These are phyloP conservation scores for Sus cebifrons DNA, from an alignment of 2,797 vertebrate species.

Conservation along the genomic window DNA sequence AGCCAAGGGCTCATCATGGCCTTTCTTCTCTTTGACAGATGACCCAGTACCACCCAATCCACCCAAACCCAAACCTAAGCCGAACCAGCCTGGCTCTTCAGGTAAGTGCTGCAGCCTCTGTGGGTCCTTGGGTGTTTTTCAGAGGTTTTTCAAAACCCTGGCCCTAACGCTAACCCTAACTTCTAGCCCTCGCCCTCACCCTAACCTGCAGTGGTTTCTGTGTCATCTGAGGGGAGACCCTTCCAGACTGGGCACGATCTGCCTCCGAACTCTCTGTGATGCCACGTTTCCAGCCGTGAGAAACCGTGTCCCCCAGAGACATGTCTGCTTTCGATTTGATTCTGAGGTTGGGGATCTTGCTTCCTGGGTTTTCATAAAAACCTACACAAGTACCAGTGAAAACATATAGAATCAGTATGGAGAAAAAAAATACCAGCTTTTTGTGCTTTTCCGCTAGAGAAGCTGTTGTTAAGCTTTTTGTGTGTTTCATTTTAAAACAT, in stretches of 20 bases:
- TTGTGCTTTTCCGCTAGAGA: fast-evolving
- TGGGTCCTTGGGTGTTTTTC: fast-evolving
- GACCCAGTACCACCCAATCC: fast-evolving
- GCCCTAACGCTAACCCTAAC: too few species aligned
- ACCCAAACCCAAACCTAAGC: background rate
- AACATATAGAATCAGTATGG: background rate
- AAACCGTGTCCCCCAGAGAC: too few species aligned
- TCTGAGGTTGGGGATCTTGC: background rate
- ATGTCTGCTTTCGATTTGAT: too few species aligned
- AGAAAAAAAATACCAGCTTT: too few species aligned
- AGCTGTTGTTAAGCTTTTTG: background rate
- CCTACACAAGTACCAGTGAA: too few species aligned
- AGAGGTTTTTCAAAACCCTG: too few species aligned
- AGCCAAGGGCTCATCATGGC: fast-evolving
- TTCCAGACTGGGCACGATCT: fast-evolving
- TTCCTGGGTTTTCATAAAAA: background rate
- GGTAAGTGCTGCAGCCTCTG: background rate
- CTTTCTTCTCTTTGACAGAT: background rate
- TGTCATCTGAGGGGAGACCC: fast-evolving
- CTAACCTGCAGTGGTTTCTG: fast-evolving
- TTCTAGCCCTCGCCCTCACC: too few species aligned
- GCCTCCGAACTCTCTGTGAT: fast-evolving
- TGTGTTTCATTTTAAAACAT: background rate
- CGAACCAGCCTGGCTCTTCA: fast-evolving
- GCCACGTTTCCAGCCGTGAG: fast-evolving